phyloP scores from a whole-genome alignment of 2,797 vertebrate genomes.

The Enteromius treurensis region DNA sequence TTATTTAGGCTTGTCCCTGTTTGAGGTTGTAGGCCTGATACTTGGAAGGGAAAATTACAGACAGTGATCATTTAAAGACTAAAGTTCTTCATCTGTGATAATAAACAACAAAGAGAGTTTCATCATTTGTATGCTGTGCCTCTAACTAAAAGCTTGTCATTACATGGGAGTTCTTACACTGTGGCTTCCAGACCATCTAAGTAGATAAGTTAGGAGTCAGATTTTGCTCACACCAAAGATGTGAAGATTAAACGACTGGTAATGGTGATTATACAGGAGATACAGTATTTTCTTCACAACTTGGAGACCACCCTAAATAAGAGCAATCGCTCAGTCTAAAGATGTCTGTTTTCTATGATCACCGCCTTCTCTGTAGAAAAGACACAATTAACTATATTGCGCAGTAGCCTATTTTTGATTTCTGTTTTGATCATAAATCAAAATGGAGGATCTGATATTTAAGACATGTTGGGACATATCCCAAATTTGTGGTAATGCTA shows the following conservation, averaged over 20 bases:
- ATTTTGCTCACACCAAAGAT: slow-evolving; percentile 16
- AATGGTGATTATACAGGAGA: slow-evolving; percentile 3
- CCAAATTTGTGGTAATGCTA: slow-evolving; percentile 29
- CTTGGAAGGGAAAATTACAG: slow-evolving; percentile 62
- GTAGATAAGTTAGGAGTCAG: not conserved
- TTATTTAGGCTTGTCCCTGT: not conserved
- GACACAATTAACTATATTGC: not conserved
- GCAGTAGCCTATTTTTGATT: not conserved
- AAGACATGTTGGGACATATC: not conserved
- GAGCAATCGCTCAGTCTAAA: not conserved
- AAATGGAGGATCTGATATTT: not conserved
- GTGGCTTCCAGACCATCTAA: slow-evolving; percentile 5
- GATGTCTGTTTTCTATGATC: not conserved
- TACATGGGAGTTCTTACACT: not conserved
- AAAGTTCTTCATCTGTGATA: slow-evolving; percentile 4
- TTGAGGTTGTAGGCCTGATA: slow-evolving; percentile 43
- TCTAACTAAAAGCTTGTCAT: slow-evolving; percentile 27
- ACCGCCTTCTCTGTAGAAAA: not conserved
- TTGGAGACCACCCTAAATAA: not conserved
- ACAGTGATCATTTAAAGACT: slow-evolving; percentile 9
- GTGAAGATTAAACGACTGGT: slow-evolving; percentile 9
- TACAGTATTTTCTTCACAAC: slow-evolving; percentile 1
- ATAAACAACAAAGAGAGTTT: slow-evolving; percentile 49
- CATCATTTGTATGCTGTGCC: slow-evolving; percentile 6
- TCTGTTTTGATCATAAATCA: slow-evolving; percentile 3